These are phyloP conservation scores for Styela plicata DNA, from an alignment of 23 tunicate species.

Conservation along the genomic window DNA sequence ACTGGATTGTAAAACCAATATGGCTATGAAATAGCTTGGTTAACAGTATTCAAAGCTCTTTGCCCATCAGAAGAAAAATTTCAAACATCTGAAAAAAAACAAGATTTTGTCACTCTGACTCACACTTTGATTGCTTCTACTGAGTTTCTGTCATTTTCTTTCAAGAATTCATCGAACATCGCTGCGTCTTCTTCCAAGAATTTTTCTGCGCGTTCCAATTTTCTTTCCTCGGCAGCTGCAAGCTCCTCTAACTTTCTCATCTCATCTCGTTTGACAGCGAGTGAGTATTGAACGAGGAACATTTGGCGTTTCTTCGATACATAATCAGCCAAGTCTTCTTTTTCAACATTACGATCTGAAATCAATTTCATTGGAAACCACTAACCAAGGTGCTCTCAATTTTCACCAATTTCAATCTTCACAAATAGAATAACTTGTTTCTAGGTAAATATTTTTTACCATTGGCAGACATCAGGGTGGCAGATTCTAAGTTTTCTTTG, in stretches of 20 bases:
- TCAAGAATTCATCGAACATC: constrained; percentile 91
- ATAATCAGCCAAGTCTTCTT: constrained; percentile 81
- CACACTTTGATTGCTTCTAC: constrained; percentile 97
- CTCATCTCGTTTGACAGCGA: constrained; percentile 90
- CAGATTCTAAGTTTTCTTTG: no score
- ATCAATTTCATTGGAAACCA: no score
- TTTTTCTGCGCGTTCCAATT: constrained; percentile 88
- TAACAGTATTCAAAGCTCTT: no score
- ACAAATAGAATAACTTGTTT: no score
- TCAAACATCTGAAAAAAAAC: no score
- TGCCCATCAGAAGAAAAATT: no score
- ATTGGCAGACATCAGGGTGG: not conserved
- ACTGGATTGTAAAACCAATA: no score
- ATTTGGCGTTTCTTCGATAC: constrained; percentile 87
- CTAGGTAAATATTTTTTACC: no score
- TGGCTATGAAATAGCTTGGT: no score
- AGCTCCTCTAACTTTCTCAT: constrained; percentile 93
- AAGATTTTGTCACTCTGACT: no score
- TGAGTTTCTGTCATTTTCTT: constrained; percentile 94
- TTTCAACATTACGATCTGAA: constrained; percentile 84
- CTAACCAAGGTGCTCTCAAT: no score
- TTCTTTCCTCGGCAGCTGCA: constrained; percentile 84
- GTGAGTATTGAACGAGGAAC: constrained; percentile 93
- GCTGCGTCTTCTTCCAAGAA: constrained; percentile 97
- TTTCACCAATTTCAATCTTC: no score